phyloP scores from a whole-genome alignment of 1,140 invertebrate species.

The Diorhabda carinulata region DNA sequence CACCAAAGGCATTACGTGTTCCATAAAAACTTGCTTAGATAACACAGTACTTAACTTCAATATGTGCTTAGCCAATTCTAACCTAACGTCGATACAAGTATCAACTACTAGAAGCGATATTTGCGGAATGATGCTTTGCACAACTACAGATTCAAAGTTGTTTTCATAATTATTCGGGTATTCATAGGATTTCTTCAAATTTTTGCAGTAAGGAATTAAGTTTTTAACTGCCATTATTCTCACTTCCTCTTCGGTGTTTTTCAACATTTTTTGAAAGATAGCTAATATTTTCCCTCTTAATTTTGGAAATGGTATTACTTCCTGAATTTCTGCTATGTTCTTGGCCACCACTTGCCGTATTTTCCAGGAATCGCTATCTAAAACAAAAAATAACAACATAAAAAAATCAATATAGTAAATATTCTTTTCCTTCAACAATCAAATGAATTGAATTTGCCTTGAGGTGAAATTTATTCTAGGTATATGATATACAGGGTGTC shows the following conservation, averaged over 20 bases:
- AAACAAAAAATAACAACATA: conserved; percentile 18
- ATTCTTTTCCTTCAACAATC: no score
- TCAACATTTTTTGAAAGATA: conserved; percentile 32
- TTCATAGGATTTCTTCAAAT: conserved; percentile 31
- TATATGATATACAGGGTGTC: no score
- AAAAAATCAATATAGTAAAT: not conserved
- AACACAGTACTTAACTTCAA: conserved; percentile 32
- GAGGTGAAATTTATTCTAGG: not conserved
- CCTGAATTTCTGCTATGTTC: conserved; percentile 33
- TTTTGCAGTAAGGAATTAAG: conserved; percentile 33
- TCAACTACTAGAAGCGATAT: conserved; percentile 35
- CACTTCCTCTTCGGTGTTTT: conserved; percentile 37
- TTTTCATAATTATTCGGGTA: conserved; percentile 20
- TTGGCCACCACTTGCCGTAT: conserved; percentile 34
- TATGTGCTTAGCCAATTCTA: conserved; percentile 35
- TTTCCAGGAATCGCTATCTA: conserved; percentile 39
- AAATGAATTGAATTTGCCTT: not conserved
- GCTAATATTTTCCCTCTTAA: conserved; percentile 26
- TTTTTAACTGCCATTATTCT: conserved; percentile 31
- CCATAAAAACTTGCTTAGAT: conserved; percentile 30
- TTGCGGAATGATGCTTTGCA: conserved; percentile 35
- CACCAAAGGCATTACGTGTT: conserved; percentile 35
- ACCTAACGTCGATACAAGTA: conserved; percentile 31
- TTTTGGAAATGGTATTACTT: conserved; percentile 23
- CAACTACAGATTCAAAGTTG: conserved; percentile 35